phyloP scores from a whole-genome alignment of 1,140 invertebrate genomes.

The Orius laevigatus region DNA sequence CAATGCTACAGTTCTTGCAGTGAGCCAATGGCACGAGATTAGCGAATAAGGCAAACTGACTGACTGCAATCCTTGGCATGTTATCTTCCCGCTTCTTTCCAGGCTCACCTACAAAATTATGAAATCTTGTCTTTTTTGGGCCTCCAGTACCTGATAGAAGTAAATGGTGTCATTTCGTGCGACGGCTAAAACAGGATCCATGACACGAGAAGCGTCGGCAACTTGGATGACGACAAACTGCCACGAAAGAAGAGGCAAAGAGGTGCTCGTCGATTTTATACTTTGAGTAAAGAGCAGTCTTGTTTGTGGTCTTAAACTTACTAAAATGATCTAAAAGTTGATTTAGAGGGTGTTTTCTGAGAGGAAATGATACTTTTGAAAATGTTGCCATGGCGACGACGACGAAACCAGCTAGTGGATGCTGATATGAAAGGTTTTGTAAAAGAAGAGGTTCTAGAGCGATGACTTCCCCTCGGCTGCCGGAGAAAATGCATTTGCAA shows the following conservation, averaged over 20 bases:
- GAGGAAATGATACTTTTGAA: constrained; percentile 47
- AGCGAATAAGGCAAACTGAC: constrained; percentile 23
- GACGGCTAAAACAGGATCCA: constrained; percentile 75
- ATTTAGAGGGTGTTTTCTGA: not conserved
- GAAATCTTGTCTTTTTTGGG: not conserved
- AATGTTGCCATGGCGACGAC: constrained; percentile 84
- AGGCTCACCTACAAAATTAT: constrained; percentile 18
- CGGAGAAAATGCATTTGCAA: constrained; percentile 80
- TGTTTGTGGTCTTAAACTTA: constrained; percentile 61
- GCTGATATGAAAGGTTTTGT: constrained; percentile 40
- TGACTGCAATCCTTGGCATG: constrained; percentile 21
- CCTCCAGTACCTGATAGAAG: constrained; percentile 55
- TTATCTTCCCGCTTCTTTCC: constrained; percentile 15
- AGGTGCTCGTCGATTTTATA: constrained; percentile 34
- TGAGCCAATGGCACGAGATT: constrained; percentile 65
- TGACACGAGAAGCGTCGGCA: constrained; percentile 43
- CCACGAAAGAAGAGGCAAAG: constrained; percentile 79
- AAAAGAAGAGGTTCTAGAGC: constrained; percentile 69
- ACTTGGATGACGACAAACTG: constrained; percentile 75
- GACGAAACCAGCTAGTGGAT: constrained; percentile 55
- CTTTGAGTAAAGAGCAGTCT: constrained; percentile 38
- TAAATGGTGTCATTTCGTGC: constrained; percentile 59
- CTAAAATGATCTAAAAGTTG: constrained; percentile 53
- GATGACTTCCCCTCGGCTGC: constrained; percentile 86
- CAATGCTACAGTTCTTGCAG: constrained; percentile 65